Percentiles rank a stretch among this genome's conserved stretches.
Conservation (phyloP, 2,797 vertebrate species). For the Peromyscus attwateri region DNA sequence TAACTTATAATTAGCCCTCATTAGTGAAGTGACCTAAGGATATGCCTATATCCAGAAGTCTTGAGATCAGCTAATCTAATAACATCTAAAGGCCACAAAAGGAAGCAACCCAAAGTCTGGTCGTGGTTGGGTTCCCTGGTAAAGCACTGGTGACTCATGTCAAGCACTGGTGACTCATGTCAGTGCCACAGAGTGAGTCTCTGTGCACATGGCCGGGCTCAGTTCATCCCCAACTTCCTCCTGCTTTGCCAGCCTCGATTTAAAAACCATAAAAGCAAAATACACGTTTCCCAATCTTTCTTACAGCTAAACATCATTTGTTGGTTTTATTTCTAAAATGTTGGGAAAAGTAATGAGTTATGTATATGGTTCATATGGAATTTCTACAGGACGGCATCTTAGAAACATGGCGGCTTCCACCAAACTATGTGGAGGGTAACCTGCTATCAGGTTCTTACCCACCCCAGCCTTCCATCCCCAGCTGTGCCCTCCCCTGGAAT, state of each 20-base stretch:
- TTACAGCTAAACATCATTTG: neutral
- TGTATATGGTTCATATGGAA: neutral
- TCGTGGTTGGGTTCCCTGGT: neutral
- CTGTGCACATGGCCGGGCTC: neutral
- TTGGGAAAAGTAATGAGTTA: neutral
- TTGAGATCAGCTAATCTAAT: neutral
- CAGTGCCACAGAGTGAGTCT: neutral
- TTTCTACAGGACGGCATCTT: neutral
- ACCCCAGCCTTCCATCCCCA: neutral
- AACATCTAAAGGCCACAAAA: neutral
- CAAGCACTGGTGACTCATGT: neutral
- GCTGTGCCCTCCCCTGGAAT: neutral
- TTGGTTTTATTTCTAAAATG: neutral
- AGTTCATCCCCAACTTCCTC: neutral
- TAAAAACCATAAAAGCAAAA: conserved; percentile 12
- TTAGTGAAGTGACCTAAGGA: neutral
- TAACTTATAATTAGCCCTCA: neutral
- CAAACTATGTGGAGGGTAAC: neutral
- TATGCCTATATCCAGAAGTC: neutral
- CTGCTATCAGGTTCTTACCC: neutral
- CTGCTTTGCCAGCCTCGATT: neutral
- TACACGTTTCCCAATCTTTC: neutral
- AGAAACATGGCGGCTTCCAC: neutral
- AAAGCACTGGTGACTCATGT: neutral
- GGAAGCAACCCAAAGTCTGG: neutral